Base-by-base conservation (phyloP, 2,113 vertebrate genomes). In the Conger conger region DNA sequence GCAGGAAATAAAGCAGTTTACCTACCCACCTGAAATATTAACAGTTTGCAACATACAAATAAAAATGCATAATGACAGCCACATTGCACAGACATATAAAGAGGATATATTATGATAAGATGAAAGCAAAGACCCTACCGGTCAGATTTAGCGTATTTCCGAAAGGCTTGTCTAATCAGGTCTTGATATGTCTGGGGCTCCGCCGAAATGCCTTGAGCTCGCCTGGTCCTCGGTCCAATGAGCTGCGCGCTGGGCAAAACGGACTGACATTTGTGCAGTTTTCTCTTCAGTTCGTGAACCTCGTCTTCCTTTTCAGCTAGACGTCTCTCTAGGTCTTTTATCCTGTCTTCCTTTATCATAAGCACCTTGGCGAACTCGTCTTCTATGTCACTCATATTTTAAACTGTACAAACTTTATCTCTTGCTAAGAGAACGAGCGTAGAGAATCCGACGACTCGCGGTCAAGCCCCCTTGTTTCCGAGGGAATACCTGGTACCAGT, bases 201-300 rank as follows among this genome's bases (percentile, higher is more conserved):
- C 4, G 98, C 98, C 16, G 98, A 99, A 93, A 99, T 99, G 91
- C 98, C 98, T 94, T 98, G 98, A 4, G 98, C 98, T 87, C 98
- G 94, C 87, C 97, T 97, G 91, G 97, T 99, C 93, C 97, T 94
- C 18, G 97, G 98, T 79, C 97, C 97, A 68, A 99, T 96, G 94
- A 98, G 96, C 92, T 97, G 94, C 37, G 96, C 96, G 88, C 91
- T 96, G 91, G 98, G 98, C 91, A 99, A 92, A 78, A 99, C 98
- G 0, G 98, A 99, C 94, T 99, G 98, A 90, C 97, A 99, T 95
- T 99, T 99, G 95, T 99, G 98, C 77, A 99, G 93, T 91, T 97
- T 97, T 83, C 98, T 96, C 88, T 95, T 97, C 86, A 99, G 95
- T 90, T 99, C 97, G 76, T 98, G 96, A 79, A 99, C 96, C 91